Percentiles rank a stretch among this genome's conserved stretches.
Evolutionary conservation across 2,888 invertebrate genomes (phyloP).

Genomic region (Brenthis daphne): DNA sequence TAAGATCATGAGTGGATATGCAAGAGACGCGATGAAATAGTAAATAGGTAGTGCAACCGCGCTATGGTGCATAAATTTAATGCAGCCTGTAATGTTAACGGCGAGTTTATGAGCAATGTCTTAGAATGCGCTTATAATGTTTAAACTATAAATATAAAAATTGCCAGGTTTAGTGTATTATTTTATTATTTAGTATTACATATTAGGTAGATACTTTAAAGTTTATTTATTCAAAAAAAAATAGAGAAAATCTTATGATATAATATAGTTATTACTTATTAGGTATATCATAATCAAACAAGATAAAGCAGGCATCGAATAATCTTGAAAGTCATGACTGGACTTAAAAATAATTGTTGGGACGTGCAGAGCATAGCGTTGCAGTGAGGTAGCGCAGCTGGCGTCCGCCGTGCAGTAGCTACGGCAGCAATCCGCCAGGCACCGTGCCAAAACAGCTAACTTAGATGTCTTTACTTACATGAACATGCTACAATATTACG

Average conservation of each 20-base stretch:
- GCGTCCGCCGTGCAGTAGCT: conserved; percentile 30
- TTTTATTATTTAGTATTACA: too few species aligned
- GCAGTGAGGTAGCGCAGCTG: conserved; percentile 35
- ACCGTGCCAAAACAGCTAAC: conserved; percentile 64
- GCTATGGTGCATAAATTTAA: conserved; percentile 39
- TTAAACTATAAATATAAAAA: not conserved
- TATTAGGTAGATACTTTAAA: too few species aligned
- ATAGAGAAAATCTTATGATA: too few species aligned
- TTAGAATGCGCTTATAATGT: conserved; percentile 9
- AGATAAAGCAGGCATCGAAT: not conserved
- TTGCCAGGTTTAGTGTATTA: too few species aligned
- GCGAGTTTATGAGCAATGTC: conserved; percentile 9
- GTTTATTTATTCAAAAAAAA: too few species aligned
- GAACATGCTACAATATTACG: conserved; percentile 45
- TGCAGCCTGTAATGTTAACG: not conserved
- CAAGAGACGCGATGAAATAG: not conserved
- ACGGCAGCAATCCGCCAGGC: conserved; percentile 55
- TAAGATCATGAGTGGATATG: too few species aligned
- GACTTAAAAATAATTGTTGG: conserved; percentile 15
- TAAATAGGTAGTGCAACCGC: conserved; percentile 17
- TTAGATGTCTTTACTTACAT: conserved; percentile 42
- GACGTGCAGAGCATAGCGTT: conserved; percentile 20
- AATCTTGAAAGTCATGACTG: conserved; percentile 7
- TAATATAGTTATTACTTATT: not conserved
- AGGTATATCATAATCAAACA: not conserved